A percentile compares a stretch with the other conserved stretches of the same genome.
phyloP scores from a whole-genome alignment of 2,113 vertebrate genomes.

The Cynopterus brachyotis region DNA sequence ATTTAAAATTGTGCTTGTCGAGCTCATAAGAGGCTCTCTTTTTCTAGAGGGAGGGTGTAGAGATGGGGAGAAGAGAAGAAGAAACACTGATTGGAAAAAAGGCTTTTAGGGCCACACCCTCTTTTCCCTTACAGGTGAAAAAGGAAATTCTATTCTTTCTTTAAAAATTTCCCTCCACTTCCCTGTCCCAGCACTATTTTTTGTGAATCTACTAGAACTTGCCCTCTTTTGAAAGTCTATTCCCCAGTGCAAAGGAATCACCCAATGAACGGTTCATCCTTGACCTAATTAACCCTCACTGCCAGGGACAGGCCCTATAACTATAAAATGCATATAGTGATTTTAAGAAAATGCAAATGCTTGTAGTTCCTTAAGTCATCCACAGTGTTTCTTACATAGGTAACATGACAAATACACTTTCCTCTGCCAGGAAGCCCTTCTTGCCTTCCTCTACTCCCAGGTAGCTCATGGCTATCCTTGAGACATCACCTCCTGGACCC shows the following conservation, averaged over 20 bases:
- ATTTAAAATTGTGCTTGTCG: not conserved
- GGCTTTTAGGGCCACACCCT: not conserved
- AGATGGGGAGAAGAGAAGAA: not conserved
- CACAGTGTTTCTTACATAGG: not conserved
- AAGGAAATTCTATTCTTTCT: not conserved
- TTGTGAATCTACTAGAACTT: not conserved
- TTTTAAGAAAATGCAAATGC: not conserved
- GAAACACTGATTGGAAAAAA: not conserved
- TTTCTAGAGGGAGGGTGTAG: not conserved
- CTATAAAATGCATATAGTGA: not conserved
- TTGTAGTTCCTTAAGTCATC: not conserved
- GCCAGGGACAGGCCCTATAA: not conserved
- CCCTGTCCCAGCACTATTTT: not conserved
- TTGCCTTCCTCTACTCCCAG: not conserved
- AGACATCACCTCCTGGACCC: not conserved
- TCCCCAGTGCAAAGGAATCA: not conserved
- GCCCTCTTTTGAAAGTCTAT: not conserved
- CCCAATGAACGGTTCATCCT: not conserved
- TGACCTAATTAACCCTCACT: not conserved
- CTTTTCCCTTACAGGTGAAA: not conserved
- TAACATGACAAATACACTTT: not conserved
- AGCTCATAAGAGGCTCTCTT: not conserved
- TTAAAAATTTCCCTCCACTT: not conserved
- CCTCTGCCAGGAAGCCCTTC: not conserved
- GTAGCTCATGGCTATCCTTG: not conserved